Conservation (phyloP, 2,113 vertebrate species). For the Monopterus albus region DNA sequence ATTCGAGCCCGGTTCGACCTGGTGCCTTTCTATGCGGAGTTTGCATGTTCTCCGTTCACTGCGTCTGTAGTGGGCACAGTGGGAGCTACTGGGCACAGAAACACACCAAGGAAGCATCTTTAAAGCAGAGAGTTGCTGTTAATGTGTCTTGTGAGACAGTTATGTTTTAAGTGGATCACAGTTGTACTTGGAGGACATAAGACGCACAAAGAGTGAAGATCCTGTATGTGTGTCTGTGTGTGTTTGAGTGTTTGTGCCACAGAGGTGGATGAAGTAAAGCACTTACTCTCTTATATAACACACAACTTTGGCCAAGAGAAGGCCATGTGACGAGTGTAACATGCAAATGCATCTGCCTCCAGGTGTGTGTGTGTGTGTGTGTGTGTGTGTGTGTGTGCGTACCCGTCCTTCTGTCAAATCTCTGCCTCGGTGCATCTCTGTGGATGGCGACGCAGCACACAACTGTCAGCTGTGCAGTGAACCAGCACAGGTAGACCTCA, state of each 20-base stretch:
- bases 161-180: not conserved
- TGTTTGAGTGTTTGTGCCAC: slow-evolving; percentile 24
- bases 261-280: slow-evolving; percentile 35
- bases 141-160: not conserved
- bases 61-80: too few species aligned
- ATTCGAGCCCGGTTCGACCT: too few species aligned
- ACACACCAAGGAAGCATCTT: not conserved
- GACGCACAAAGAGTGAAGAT: not conserved
- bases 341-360: slow-evolving; percentile 72
- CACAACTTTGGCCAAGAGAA: slow-evolving; percentile 52
- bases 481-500: slow-evolving; percentile 50
- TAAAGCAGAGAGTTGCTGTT: not conserved
- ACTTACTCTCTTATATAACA: slow-evolving; percentile 70
- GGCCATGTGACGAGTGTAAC: slow-evolving; percentile 56
- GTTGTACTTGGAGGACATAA: not conserved
- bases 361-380: slow-evolving; percentile 59
- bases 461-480: slow-evolving; percentile 66
- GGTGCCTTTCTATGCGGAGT: too few species aligned
- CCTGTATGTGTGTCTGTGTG: slow-evolving; percentile 7
- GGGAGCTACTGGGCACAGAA: too few species aligned
- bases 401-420: slow-evolving; percentile 40
- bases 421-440: slow-evolving; percentile 42
- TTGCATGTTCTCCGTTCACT: too few species aligned
- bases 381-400: slow-evolving; percentile 26
- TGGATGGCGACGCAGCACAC: slow-evolving; percentile 49